Percentiles rank a stretch among this genome's conserved stretches.
These are phyloP conservation scores for Nyctalus aviator DNA, from an alignment of 2,797 vertebrate genomes.

Conservation along the genomic window DNA sequence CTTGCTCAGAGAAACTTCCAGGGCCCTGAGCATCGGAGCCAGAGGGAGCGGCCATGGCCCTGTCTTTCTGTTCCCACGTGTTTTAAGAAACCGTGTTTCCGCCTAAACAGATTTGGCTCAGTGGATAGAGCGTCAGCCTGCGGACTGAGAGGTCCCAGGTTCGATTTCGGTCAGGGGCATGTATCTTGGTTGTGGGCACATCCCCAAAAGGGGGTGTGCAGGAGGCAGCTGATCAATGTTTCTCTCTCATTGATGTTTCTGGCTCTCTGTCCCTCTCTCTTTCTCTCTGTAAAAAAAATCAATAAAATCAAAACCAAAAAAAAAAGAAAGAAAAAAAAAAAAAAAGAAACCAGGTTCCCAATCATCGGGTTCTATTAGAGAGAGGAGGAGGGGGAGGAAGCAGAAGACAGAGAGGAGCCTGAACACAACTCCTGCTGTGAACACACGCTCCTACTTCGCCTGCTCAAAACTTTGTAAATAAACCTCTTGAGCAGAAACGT, in stretches of 20 bases:
- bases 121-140: no score
- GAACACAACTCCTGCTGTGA: neutral
- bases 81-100: neutral
- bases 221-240: no score
- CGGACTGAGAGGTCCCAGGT: no score
- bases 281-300: no score
- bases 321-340: no score
- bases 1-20: neutral
- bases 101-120: no score
- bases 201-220: no score
- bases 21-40: neutral
- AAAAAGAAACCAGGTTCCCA: neutral
- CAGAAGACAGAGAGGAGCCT: neutral
- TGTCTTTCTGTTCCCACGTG: neutral
- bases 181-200: no score
- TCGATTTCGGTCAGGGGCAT: no score
- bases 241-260: no score
- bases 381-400: rapidly evolving
- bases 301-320: no score
- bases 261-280: no score
- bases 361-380: neutral
- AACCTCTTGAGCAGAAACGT: neutral
- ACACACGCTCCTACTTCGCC: neutral
- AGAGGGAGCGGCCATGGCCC: neutral
- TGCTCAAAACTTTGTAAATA: neutral